Percentiles rank a stretch among this genome's conserved stretches.
phyloP scores from a whole-genome alignment of 2,888 invertebrate genomes.

The Hylaea fasciaria region DNA sequence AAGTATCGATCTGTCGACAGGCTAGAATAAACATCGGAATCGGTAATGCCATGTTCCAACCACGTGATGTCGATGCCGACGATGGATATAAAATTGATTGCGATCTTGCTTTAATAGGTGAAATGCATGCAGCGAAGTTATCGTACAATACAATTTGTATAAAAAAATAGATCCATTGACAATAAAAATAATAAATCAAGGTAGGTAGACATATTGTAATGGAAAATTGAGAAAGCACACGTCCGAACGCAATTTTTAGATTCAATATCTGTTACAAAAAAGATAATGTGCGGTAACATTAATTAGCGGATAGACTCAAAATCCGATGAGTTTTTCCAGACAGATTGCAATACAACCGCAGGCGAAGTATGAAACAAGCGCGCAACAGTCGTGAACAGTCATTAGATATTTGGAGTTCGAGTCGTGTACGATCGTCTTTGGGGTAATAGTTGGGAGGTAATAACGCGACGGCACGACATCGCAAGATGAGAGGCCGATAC shows the following conservation, averaged over 20 bases:
- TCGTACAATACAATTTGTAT: background rate
- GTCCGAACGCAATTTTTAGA: background rate
- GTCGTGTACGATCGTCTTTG: slow-evolving; percentile 53
- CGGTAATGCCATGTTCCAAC: slow-evolving; percentile 43
- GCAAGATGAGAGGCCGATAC: slow-evolving; percentile 74
- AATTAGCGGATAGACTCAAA: slow-evolving; percentile 25
- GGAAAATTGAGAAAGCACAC: no score
- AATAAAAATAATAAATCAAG: no score
- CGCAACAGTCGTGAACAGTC: slow-evolving; percentile 40
- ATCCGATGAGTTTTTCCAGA: slow-evolving; percentile 31
- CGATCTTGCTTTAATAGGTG: slow-evolving; percentile 32
- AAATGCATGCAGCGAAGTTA: slow-evolving; percentile 30
- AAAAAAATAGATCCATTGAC: no score
- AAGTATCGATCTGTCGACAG: slow-evolving; percentile 54
- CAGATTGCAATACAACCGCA: slow-evolving; percentile 22
- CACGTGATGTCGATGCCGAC: slow-evolving; percentile 41
- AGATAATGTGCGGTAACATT: slow-evolving; percentile 13
- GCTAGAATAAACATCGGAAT: slow-evolving; percentile 50
- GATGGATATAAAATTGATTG: slow-evolving; percentile 37
- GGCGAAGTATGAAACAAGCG: slow-evolving; percentile 28
- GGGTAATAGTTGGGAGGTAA: slow-evolving; percentile 75
- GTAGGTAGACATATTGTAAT: no score
- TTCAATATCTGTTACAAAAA: slow-evolving; percentile 9
- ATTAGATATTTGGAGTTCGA: slow-evolving; percentile 56
- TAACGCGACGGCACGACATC: slow-evolving; percentile 73